These are phyloP conservation scores for Climacteris rufus DNA, from an alignment of 2,113 vertebrate genomes.

Conservation along the genomic window DNA sequence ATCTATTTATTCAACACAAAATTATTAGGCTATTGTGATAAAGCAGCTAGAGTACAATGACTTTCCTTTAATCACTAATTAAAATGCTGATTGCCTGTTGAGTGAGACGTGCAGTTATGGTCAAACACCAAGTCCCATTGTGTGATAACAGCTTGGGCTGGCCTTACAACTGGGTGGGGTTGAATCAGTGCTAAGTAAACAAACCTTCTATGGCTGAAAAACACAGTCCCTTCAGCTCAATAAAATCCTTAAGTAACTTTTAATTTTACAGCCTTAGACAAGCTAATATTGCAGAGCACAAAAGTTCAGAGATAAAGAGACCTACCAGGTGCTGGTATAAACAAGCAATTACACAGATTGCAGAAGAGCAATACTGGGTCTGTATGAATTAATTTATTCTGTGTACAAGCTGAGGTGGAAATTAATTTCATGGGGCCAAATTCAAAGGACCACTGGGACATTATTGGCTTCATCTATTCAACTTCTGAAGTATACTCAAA, in stretches of 20 bases:
- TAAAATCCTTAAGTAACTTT: slow-evolving; percentile 70
- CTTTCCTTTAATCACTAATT: slow-evolving; percentile 85
- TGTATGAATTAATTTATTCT: slow-evolving; percentile 67
- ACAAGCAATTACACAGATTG: slow-evolving; percentile 69
- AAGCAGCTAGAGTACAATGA: slow-evolving; percentile 81
- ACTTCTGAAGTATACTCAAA: slow-evolving; percentile 45
- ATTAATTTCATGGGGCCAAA: slow-evolving; percentile 69
- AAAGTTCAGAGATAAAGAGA: slow-evolving; percentile 66
- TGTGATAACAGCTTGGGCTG: slow-evolving; percentile 78
- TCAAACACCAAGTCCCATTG: slow-evolving; percentile 79
- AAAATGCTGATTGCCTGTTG: slow-evolving; percentile 85
- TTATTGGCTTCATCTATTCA: slow-evolving; percentile 53
- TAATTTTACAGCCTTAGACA: slow-evolving; percentile 69
- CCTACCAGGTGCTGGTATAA: slow-evolving; percentile 66
- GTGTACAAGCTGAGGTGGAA: slow-evolving; percentile 61
- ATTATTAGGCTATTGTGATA: slow-evolving; percentile 86
- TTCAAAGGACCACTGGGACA: slow-evolving; percentile 66
- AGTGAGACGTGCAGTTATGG: slow-evolving; percentile 80
- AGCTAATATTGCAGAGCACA: slow-evolving; percentile 62
- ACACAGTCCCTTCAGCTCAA: slow-evolving; percentile 64
- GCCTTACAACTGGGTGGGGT: slow-evolving; percentile 75
- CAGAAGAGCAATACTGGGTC: slow-evolving; percentile 42
- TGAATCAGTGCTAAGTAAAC: slow-evolving; percentile 63
- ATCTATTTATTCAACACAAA: slow-evolving; percentile 83
- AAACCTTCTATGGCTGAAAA: slow-evolving; percentile 66